These are phyloP conservation scores for pig (Sus scrofa) DNA, from an alignment of 2,113 vertebrate species.

Conservation along the genomic window DNA sequence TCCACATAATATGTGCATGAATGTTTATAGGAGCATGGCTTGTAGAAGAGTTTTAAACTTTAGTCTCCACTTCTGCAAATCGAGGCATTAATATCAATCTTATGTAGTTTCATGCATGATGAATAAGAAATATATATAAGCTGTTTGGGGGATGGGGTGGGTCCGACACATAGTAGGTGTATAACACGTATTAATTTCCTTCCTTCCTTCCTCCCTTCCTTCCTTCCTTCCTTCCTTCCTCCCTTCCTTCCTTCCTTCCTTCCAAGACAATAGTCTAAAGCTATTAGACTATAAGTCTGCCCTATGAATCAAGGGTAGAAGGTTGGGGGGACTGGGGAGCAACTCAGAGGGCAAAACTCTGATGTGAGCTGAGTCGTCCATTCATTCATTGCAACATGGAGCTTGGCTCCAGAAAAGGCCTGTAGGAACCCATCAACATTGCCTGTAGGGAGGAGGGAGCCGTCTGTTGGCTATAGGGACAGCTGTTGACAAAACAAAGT, in stretches of 20 bases:
- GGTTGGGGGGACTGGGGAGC: not conserved
- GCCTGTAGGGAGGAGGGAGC: not conserved
- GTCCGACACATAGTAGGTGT: not conserved
- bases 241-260: not conserved
- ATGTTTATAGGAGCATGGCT: not conserved
- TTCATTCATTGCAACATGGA: not conserved
- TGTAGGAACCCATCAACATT: not conserved
- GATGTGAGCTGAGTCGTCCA: not conserved
- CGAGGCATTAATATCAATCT: too few relatives aligned
- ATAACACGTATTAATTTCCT: not conserved
- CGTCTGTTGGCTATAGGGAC: not conserved
- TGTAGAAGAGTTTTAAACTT: too few relatives aligned
- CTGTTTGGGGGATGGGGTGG: not conserved
- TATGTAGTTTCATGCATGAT: not conserved
- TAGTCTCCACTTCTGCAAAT: too few relatives aligned
- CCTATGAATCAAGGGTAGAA: not conserved
- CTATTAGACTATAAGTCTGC: not conserved
- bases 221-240: not conserved
- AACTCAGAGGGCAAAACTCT: not conserved
- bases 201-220: not conserved
- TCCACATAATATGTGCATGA: not conserved
- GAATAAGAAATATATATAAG: not conserved
- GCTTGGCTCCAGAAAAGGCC: not conserved
- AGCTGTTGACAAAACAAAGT: not conserved
- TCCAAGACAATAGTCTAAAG: not conserved